Conservation (phyloP, 2,113 vertebrate genomes). For the Fulmarus glacialis region DNA sequence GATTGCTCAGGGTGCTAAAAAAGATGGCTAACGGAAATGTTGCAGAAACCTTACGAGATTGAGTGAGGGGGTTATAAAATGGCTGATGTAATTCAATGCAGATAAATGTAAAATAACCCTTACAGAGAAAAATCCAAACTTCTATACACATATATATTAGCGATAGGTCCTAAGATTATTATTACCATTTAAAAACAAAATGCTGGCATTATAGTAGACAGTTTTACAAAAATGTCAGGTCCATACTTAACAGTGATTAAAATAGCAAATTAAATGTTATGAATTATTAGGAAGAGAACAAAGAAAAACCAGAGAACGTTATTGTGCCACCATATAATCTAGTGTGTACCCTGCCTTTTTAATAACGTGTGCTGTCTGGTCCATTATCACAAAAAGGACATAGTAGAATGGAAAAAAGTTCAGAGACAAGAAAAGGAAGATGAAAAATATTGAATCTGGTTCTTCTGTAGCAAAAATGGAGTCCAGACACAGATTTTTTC, state of each 20-base stretch:
- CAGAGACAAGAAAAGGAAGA: not conserved
- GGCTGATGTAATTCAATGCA: not conserved
- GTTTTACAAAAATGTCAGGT: conserved; percentile 18
- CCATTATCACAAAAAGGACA: conserved; percentile 6
- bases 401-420: not conserved
- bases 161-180: not conserved
- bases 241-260: not conserved
- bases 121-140: not conserved
- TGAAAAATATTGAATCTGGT: not conserved
- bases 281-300: conserved; percentile 29
- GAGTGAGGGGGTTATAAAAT: not conserved
- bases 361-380: not conserved
- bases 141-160: not conserved
- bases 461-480: not conserved
- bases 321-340: conserved; percentile 22
- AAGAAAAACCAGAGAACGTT: conserved; percentile 31
- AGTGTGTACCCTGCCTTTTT: conserved; percentile 7
- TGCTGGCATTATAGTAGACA: not conserved
- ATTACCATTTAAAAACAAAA: conserved; percentile 30
- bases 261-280: conserved; percentile 4
- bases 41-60: not conserved
- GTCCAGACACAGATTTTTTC: not conserved
- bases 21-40: not conserved
- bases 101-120: not conserved
- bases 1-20: not conserved